Evolutionary conservation across 2,888 invertebrate species (phyloP).

Genomic region (Lordiphosa andalusiaca): DNA sequence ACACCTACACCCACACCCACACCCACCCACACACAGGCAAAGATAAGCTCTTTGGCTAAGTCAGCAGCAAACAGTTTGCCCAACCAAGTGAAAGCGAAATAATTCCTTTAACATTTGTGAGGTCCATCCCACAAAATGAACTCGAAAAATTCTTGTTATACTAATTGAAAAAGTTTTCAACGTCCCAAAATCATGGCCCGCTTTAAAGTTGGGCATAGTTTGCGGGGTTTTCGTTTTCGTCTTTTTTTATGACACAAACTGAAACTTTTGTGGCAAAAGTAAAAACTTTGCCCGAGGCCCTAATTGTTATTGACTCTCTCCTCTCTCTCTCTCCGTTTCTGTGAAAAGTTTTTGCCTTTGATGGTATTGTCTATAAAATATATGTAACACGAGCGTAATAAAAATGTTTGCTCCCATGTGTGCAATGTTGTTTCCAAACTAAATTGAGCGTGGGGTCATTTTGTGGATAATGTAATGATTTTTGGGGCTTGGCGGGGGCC

Average conservation of each 20-base stretch:
- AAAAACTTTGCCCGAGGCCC: constrained; percentile 38
- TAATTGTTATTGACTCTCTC: constrained; percentile 65
- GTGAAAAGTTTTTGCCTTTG: constrained; percentile 18
- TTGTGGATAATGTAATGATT: constrained; percentile 40
- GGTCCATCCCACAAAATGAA: too few relatives aligned
- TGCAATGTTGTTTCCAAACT: constrained; percentile 22
- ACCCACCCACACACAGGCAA: constrained; percentile 9
- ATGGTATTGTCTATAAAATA: constrained; percentile 36
- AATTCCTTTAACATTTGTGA: too few relatives aligned
- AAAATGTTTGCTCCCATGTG: constrained; percentile 32
- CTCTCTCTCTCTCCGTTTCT: constrained; percentile 37
- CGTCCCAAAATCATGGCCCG: constrained; percentile 12
- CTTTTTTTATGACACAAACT: constrained; percentile 38
- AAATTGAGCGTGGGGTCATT: constrained; percentile 40
- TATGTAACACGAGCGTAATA: neutral
- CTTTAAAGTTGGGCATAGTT: constrained; percentile 62
- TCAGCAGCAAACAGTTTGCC: neutral
- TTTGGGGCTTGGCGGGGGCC: constrained; percentile 29
- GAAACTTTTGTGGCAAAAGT: constrained; percentile 39
- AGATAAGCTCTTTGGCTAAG: constrained; percentile 10
- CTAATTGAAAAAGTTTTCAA: constrained; percentile 66
- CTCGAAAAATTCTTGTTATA: constrained; percentile 56
- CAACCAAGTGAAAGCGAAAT: constrained; percentile 21
- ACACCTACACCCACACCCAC: constrained; percentile 10
- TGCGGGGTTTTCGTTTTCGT: too few relatives aligned